Conservation (phyloP, 37 sponge, comb jelly and placozoan genomes). For the Geodia barretti region DNA sequence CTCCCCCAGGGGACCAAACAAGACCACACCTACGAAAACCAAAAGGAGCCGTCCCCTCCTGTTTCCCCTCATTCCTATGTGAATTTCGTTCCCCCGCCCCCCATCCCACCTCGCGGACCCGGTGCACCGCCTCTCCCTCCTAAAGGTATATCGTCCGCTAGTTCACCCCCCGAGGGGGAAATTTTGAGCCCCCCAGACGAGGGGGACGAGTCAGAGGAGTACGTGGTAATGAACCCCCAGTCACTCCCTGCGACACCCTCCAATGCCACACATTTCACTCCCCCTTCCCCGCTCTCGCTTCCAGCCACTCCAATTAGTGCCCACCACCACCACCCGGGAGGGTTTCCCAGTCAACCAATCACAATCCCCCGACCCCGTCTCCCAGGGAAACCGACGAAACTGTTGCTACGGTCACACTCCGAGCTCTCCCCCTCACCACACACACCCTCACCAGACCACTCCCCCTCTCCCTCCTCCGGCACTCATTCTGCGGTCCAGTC, state of each 20-base stretch:
- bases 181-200: not conserved
- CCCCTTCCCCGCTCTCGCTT: conserved; percentile 5
- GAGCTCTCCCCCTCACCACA: conserved; percentile 4
- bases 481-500: not conserved
- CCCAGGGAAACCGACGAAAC: conserved; percentile 3
- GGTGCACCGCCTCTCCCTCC: conserved; percentile 36
- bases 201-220: conserved; percentile 29
- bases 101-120: conserved; percentile 11
- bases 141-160: not conserved
- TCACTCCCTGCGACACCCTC: not conserved
- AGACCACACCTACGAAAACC: not conserved
- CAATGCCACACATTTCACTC: not conserved
- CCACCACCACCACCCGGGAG: not conserved
- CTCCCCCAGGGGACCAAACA: conserved; percentile 2
- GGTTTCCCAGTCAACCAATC: conserved; percentile 19
- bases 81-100: conserved; percentile 33
- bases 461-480: not conserved
- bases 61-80: not conserved
- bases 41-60: not conserved
- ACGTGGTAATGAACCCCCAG: conserved; percentile 48
- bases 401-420: conserved; percentile 21
- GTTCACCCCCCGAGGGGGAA: conserved; percentile 19
- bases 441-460: conserved; percentile 1
- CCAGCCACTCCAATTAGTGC: not conserved
- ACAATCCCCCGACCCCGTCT: conserved; percentile 32